Evolutionary conservation across 2,888 invertebrate genomes (phyloP).

Genomic region (Stomorhina lunata): DNA sequence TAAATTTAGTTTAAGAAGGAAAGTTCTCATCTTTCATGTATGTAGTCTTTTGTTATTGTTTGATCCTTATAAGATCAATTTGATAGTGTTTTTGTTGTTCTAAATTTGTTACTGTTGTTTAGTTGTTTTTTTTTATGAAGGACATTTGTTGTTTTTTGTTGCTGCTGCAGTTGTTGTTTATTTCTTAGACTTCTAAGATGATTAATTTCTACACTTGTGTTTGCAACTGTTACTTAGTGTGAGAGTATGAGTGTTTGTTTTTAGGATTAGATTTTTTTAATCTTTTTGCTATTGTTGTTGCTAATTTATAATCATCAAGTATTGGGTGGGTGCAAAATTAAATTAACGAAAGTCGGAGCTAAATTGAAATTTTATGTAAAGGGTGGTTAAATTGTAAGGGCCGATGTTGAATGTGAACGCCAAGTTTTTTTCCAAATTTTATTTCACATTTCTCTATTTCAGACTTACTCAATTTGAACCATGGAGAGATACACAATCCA

Average conservation of each 20-base stretch:
- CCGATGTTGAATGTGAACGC: no score
- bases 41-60: neutral
- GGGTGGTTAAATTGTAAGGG: no score
- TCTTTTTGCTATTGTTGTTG: neutral
- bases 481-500: no score
- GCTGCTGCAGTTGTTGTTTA: neutral
- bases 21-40: neutral
- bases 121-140: slow-evolving; percentile 11
- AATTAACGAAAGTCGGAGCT: no score
- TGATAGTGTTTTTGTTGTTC: neutral
- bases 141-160: slow-evolving; percentile 23
- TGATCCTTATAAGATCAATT: neutral
- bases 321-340: neutral
- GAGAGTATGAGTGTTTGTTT: neutral
- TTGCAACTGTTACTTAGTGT: slow-evolving; percentile 29
- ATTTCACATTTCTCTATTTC: no score
- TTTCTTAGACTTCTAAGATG: slow-evolving; percentile 29
- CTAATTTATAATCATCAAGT: neutral
- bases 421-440: no score
- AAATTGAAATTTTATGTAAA: no score
- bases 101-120: neutral
- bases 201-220: slow-evolving; percentile 49
- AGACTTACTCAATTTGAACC: no score
- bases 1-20: neutral
- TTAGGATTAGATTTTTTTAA: slow-evolving; percentile 8